phyloP scores from a whole-genome alignment of 2,797 vertebrate genomes.

The Falco berigora region DNA sequence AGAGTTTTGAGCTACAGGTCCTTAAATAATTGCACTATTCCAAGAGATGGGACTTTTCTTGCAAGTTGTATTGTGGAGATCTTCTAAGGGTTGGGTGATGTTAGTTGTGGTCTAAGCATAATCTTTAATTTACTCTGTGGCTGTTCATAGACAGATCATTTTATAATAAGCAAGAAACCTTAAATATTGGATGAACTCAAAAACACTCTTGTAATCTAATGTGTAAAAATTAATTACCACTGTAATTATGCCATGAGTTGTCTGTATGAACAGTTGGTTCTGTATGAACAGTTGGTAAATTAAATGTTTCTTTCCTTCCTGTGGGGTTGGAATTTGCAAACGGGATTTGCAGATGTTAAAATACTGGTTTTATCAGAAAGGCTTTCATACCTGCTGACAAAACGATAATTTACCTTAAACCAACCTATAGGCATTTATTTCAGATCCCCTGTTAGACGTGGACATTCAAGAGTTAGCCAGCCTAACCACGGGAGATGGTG shows the following conservation, averaged over 20 bases:
- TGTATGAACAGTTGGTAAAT: not conserved
- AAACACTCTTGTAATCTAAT: not conserved
- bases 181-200: not conserved
- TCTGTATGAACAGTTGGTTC: not conserved
- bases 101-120: not conserved
- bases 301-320: not conserved
- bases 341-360: not conserved
- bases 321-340: fast-evolving
- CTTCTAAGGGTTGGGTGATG: not conserved
- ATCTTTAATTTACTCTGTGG: not conserved
- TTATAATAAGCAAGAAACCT: not conserved
- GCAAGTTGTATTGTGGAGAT: not conserved
- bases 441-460: conserved; percentile 87
- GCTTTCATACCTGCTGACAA: not conserved
- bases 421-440: not conserved
- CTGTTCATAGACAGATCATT: not conserved
- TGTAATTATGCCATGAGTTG: not conserved
- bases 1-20: not conserved
- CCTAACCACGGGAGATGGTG: conserved; percentile 90
- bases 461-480: conserved; percentile 96
- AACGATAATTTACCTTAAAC: not conserved
- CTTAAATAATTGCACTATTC: not conserved
- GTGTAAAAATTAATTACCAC: not conserved
- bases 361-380: not conserved
- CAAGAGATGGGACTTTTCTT: not conserved